Evolutionary conservation across 2,888 invertebrate species (phyloP), one percentile per base, ranked within the genome.

Genomic region (Entomobrya proxima): DNA sequence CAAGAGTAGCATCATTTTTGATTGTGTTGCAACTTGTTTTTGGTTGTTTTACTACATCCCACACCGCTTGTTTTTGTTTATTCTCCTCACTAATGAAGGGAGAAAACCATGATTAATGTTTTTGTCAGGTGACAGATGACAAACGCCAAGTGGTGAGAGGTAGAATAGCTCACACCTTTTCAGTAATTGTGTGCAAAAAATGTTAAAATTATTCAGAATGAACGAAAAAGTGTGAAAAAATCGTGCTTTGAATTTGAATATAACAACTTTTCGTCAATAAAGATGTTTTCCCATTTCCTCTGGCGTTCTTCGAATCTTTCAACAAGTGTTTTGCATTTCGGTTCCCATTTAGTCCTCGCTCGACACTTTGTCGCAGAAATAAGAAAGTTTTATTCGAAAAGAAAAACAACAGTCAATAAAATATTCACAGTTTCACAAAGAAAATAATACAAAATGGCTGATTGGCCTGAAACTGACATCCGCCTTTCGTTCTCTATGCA

Each of bases 21-120:
- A 69, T 40, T 69, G 67, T 24, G 27, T 37, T 69, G 7, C 11
- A 27, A 15, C 44, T 69, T 50, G 74, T 24, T 47, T 74, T 67
- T 74, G 15, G 9, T 18, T 74, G 47, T 32, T 50, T 32, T 30
- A 18, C 21, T 47, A 35, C 74, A n/a, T 30, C 74, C 50, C 74
- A 50, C 74, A 74, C 74, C 6, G 21, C 52, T 47, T 30, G 40
- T 80, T 37, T 40, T 80, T 69, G 9, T 58, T 9, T 40, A 79
- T 74, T 61, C 50, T 75, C 35, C 27, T 55, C 69, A 24, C 55
- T 83, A 83, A 83, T 83, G 83, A 83, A 83, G 83, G 76, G 55
- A 69, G 83, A 83, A 83, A 83, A 83, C 83, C 83, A 58, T 83
- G 83, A 83, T 76, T 83, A 83, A 83, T 83, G 76, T 37, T 35